Evolutionary conservation across 1,140 invertebrate species (phyloP).

Genomic region (Drosophila lacteicornis): DNA sequence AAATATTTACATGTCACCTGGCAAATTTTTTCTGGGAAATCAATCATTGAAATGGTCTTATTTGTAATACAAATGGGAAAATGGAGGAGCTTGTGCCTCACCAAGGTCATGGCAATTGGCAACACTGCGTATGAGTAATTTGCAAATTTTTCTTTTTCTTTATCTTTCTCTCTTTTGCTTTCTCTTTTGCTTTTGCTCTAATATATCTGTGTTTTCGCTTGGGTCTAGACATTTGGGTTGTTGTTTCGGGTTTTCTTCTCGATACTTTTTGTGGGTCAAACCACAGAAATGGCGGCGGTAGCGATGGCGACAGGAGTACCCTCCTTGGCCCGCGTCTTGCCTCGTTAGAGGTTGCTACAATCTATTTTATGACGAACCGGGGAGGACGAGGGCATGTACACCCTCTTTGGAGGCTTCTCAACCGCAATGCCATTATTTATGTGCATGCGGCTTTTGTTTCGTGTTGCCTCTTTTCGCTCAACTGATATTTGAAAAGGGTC

Average conservation of each 20-base stretch:
- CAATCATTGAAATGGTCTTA: conserved; percentile 24
- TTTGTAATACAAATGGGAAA: conserved; percentile 2
- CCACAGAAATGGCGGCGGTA: conserved; percentile 59
- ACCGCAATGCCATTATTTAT: conserved; percentile 76
- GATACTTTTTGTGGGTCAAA: conserved; percentile 75
- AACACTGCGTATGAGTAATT: conserved; percentile 65
- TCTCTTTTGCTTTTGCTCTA: neutral
- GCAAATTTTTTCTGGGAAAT: conserved; percentile 4
- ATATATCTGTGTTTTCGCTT: neutral
- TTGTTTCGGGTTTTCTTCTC: conserved; percentile 24
- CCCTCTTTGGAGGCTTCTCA: conserved; percentile 45
- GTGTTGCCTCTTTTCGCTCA: conserved; percentile 35
- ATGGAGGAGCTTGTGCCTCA: neutral
- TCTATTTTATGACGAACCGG: conserved; percentile 63
- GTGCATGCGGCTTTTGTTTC: conserved; percentile 76
- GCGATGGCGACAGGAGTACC: conserved; percentile 45
- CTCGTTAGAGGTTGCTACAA: conserved; percentile 49
- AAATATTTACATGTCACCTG: conserved; percentile 29
- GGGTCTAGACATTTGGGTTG: conserved; percentile 33
- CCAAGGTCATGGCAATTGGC: conserved; percentile 14
- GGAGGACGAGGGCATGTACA: neutral
- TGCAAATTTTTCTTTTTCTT: conserved; percentile 30
- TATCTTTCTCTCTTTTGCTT: neutral
- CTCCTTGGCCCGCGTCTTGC: conserved; percentile 19
- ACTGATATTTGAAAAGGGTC: conserved; percentile 70